Evolutionary conservation across 2,797 vertebrate species (phyloP), one percentile per base, ranked within the genome.

Genomic region (Psittacula derbiana): DNA sequence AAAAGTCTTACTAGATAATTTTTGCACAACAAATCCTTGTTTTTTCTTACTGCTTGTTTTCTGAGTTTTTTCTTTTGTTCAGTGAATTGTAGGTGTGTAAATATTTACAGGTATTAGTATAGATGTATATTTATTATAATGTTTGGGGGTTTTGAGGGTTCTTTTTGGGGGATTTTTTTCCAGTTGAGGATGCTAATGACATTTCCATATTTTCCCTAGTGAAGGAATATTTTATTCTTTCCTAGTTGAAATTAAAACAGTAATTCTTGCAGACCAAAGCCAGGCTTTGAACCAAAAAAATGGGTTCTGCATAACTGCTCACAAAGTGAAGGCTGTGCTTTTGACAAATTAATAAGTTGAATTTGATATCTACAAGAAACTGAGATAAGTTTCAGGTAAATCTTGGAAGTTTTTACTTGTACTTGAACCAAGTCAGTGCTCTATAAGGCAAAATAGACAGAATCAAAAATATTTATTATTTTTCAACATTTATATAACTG

Each of bases 91-190:
- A 18, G 20, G 20, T 33, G 9, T 61, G 18, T 44, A 50, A 86
- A 36, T 3, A 30, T 52, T 84, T 74, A 38, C 24, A 70, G 4
- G 1, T 78, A 25, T 69, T 65, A 50, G 16, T 53, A 33, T 38
- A 38, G 19, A 20, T 4, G 16, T 5, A 44, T 31, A 38, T 43
- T 38, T 43, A 66, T 40, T 38, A 7, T 66, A 78, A 65, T 46
- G 2, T 30, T 66, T n/a, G 5, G 16, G 30, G 7, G 1, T n/a
- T 88, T n/a, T 23, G 4, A 7, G 5, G 8, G 4, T 9, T 55
- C 12, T 58, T 78, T 14, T 46, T 6, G 20, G 4, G 11, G 67
- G 15, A 4, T 25, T 52, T 47, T 31, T 33, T 40, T 57, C 47
- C 12, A 28, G 15, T 36, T 58, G 16, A 44, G 28, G 14, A 52